Base-by-base conservation (phyloP, 2,888 invertebrate genomes). In the Neoaliturus tenellus region DNA sequence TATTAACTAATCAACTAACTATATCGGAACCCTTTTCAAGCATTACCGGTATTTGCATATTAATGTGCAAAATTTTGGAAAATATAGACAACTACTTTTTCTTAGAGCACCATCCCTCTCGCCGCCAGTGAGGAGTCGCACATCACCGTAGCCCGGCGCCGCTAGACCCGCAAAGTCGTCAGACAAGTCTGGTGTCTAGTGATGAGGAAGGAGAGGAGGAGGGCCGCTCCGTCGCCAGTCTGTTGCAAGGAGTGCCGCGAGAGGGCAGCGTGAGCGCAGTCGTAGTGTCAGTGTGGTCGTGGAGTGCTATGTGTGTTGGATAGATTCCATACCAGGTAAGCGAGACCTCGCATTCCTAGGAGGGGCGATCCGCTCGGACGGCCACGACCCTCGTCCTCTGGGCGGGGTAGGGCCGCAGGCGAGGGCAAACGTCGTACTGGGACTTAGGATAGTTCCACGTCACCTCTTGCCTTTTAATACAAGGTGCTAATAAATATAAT, bases 271-370 rank as follows among this genome's bases (percentile, higher is more conserved):
- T n/a, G n/a, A n/a, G n/a, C n/a, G n/a, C n/a, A n/a, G n/a, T n/a
- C n/a, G 51, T 10, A 20, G 51, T 51, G 25, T 31, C n/a, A 1
- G 62, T 62, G 62, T 62, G 28, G 62, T 62, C 14, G n/a, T n/a
- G n/a, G n/a, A n/a, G n/a, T 62, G 62, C 62, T 62, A 62, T 62
- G 62, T 62, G 62, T 62, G 12, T 62, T 28, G 62, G 62, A 62
- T 62, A 62, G 62, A 28, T 17, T 39, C 6, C 62, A 4, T 17
- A 28, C 2, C 62, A 62, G 62, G 62, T 62, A 28, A 31, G 62
- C 14, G 10, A n/a, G 62, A 28, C 62, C 62, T 62, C 62, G 28
- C 62, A 62, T 62, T 62, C 62, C 62, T 62, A 8, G 8, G 23
- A 8, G 1, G 55, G 55, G 55, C 55, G 55, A 55, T 23, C 3